These are phyloP conservation scores for Eubasilissa regina DNA, from an alignment of 1,140 invertebrate genomes.

Conservation along the genomic window DNA sequence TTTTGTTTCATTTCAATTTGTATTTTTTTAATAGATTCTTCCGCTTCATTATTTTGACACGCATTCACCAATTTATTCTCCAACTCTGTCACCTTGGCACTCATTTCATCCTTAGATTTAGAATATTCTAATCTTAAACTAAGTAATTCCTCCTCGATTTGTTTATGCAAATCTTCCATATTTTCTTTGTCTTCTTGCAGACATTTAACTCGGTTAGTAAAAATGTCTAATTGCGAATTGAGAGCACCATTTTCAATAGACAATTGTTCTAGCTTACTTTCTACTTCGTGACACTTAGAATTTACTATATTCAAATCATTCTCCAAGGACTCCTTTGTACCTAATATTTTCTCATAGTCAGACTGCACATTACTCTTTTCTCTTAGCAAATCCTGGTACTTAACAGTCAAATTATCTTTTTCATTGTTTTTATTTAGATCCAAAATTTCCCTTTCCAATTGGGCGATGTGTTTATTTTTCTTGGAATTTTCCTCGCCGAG, in stretches of 20 bases:
- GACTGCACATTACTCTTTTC: constrained; percentile 62
- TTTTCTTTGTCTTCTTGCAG: constrained; percentile 32
- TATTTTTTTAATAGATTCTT: constrained; percentile 39
- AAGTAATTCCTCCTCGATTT: not conserved
- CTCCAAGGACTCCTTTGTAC: constrained; percentile 51
- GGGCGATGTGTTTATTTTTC: constrained; percentile 66
- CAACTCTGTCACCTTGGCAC: constrained; percentile 34
- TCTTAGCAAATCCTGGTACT: constrained; percentile 33
- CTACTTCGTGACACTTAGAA: constrained; percentile 38
- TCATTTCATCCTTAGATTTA: constrained; percentile 31
- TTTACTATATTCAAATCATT: constrained; percentile 50
- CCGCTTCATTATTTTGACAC: constrained; percentile 17
- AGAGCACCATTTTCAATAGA: constrained; percentile 49
- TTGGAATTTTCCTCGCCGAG: constrained; percentile 67
- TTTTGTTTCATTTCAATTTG: constrained; percentile 44
- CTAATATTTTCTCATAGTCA: constrained; percentile 58
- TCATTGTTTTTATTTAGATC: constrained; percentile 60
- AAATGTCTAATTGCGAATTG: constrained; percentile 42
- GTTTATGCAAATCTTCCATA: constrained; percentile 27
- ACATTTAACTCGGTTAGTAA: constrained; percentile 20
- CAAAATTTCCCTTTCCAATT: constrained; percentile 65
- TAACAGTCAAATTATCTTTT: constrained; percentile 48
- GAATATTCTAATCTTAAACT: constrained; percentile 37
- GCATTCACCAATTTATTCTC: constrained; percentile 39
- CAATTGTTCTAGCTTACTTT: constrained; percentile 37